A percentile compares a stretch with the other conserved stretches of the same genome.
Evolutionary conservation across 2,113 vertebrate species (phyloP).

Genomic region (Eolophus roseicapilla): DNA sequence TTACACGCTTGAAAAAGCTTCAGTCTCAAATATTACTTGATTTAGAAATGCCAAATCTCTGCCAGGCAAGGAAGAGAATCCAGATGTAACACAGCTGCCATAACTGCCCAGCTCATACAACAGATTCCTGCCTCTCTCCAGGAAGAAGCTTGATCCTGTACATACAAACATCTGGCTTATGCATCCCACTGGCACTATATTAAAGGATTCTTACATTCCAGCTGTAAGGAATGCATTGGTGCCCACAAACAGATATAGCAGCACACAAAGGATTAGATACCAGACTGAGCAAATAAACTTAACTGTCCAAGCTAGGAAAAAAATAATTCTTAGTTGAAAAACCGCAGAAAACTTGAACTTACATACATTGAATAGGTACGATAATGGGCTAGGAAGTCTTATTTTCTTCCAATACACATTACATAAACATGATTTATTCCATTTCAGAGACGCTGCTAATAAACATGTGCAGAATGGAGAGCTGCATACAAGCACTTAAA

Average conservation of each 20-base stretch:
- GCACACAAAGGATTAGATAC: not conserved
- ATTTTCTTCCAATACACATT: not conserved
- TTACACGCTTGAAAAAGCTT: not conserved
- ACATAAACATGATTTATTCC: not conserved
- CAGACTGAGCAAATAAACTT: not conserved
- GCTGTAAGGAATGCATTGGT: not conserved
- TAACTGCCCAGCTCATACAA: not conserved
- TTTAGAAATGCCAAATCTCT: not conserved
- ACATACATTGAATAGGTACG: not conserved
- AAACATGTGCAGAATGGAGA: not conserved
- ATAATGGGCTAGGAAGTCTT: not conserved
- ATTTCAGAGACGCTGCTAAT: not conserved
- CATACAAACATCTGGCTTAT: too few species aligned
- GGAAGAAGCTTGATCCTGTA: not conserved
- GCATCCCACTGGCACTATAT: not conserved
- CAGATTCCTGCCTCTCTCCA: not conserved
- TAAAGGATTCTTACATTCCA: not conserved
- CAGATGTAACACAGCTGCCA: not conserved
- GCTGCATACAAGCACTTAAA: not conserved
- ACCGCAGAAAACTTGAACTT: not conserved
- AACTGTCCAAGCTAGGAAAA: not conserved
- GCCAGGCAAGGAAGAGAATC: not conserved
- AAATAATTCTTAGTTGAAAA: not conserved
- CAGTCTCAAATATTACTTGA: not conserved
- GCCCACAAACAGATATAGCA: not conserved